Evolutionary conservation across 2,888 invertebrate species (phyloP), one percentile per base, ranked within the genome.

Genomic region (Chalcis sispes): DNA sequence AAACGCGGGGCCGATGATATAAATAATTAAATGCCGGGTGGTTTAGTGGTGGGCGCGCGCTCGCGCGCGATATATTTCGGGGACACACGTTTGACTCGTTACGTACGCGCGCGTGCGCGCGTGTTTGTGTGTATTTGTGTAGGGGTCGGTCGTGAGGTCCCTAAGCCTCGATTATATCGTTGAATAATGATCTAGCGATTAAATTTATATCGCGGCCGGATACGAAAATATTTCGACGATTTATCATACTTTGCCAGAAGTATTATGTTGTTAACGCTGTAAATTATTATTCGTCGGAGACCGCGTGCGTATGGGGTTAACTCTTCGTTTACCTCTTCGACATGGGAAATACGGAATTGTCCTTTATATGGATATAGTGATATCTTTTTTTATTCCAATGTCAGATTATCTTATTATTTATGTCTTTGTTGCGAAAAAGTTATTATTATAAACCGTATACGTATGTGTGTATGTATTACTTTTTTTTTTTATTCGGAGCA

Each of bases 171-270:
- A 77, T 77, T 77, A 77, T 77, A 8, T 8, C 74, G 74, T 56
- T 74, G 74, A 74, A 77, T 77, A 77, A 74, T 67, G 77, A 77
- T 71, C 77, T 66, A 56, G 61, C 66, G 62, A 74, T 77, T 72
- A 59, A 77, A 77, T 77, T 77, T 64, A 67, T 69, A 77, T 72
- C 15, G 50, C 32, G 0, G 1, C 2, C 32, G 15, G 20, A n/a
- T 15, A 32, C 10, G 27, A 36, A 29, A 25, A 56, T 42, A 18
- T 23, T 48, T 40, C n/a, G 18, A n/a, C 72, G 71, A 77, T 77
- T 77, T 72, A 71, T 77, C 77, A 77, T 77, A 77, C 77, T 77
- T 74, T 74, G 72, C 58, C 40, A 36, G 29, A 20, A 32, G 72
- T 48, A 76, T 71, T 75, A 67, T 69, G 77, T 77, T 72, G 72